phyloP scores from a whole-genome alignment of 2,888 invertebrate genomes.

The Rotaria sp. region DNA sequence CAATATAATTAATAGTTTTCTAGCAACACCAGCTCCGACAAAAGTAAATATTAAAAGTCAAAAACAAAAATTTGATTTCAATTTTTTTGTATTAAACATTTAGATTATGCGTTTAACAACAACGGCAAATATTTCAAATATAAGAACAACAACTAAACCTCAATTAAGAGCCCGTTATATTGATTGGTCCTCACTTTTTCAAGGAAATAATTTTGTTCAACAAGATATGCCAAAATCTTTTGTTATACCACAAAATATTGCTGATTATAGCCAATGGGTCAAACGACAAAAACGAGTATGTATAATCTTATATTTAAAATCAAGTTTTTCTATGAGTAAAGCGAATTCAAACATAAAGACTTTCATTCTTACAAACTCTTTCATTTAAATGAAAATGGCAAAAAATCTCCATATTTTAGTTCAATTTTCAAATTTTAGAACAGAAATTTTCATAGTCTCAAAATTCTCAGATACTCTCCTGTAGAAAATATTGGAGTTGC shows the following conservation, averaged over 20 bases:
- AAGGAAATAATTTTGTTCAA: neutral
- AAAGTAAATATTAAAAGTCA: neutral
- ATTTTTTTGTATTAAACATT: neutral
- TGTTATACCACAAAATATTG: neutral
- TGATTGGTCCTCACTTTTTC: neutral
- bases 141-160: neutral
- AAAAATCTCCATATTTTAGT: no score
- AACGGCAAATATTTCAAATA: neutral
- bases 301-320: neutral
- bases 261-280: neutral
- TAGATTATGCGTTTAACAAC: slow-evolving; percentile 8
- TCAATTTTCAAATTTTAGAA: no score
- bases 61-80: neutral
- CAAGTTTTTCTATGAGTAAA: no score
- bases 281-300: slow-evolving; percentile 27
- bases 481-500: no score
- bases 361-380: no score
- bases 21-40: neutral
- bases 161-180: neutral
- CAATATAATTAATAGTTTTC: neutral
- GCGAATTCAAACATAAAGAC: no score
- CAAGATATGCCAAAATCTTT: neutral
- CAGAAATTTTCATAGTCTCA: no score
- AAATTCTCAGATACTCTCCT: no score
- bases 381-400: no score